A percentile compares a stretch with the other conserved stretches of the same genome.
phyloP scores from a whole-genome alignment of 1,140 invertebrate species.

The Procambarus virginalis region DNA sequence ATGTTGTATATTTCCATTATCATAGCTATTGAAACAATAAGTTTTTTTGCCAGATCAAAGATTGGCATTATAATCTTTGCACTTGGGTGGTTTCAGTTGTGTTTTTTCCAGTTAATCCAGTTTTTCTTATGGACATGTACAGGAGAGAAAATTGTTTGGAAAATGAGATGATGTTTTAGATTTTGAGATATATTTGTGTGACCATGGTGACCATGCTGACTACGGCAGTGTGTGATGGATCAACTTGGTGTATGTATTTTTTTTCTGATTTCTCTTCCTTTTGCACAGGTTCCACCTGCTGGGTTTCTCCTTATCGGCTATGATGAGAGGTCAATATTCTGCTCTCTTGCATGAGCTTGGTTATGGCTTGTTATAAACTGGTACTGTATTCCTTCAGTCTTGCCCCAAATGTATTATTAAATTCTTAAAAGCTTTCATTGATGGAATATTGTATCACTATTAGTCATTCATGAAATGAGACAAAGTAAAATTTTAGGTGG shows the following conservation, averaged over 20 bases:
- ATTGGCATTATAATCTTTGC: not conserved
- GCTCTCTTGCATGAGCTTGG: conserved; percentile 66
- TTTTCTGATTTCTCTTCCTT: conserved; percentile 46
- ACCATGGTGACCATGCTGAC: not conserved
- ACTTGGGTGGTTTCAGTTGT: conserved; percentile 16
- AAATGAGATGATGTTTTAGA: not conserved
- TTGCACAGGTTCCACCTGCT: conserved; percentile 71
- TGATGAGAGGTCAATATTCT: conserved; percentile 70
- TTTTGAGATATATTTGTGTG: not conserved
- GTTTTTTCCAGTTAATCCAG: not conserved
- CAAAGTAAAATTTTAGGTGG: too few species aligned
- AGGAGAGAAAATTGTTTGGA: not conserved
- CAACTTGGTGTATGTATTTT: not conserved
- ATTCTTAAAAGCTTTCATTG: not conserved
- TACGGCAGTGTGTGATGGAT: not conserved
- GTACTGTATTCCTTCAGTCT: not conserved
- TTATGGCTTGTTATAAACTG: conserved; percentile 51
- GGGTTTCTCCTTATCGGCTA: conserved; percentile 69
- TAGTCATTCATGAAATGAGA: too few species aligned
- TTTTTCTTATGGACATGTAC: not conserved
- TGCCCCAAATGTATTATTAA: conserved; percentile 75
- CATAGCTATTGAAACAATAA: too few species aligned
- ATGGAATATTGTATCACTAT: too few species aligned
- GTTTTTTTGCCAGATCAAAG: too few species aligned
- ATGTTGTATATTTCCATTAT: too few species aligned